A percentile compares a stretch with the other conserved stretches of the same genome.
phyloP scores from a whole-genome alignment of 1,140 invertebrate species.

The Trachymyrmex cornetzi region DNA sequence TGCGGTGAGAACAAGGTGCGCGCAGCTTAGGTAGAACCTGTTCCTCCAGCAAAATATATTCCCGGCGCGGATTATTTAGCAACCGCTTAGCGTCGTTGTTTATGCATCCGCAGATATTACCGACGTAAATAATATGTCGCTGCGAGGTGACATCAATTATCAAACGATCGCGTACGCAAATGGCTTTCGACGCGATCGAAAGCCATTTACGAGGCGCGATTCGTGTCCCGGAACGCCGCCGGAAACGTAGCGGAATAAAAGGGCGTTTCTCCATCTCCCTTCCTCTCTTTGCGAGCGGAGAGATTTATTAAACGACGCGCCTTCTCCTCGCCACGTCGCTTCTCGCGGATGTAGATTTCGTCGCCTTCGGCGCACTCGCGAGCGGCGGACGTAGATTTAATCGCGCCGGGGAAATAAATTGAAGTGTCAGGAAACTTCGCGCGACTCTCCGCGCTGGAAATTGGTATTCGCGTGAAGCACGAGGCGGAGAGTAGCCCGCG shows the following conservation, averaged over 20 bases:
- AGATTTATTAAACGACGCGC: constrained; percentile 60
- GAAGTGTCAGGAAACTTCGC: constrained; percentile 60
- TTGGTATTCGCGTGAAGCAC: constrained; percentile 45
- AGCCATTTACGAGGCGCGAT: constrained; percentile 37
- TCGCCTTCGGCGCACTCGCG: constrained; percentile 58
- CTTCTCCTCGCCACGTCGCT: constrained; percentile 26
- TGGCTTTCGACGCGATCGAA: constrained; percentile 50
- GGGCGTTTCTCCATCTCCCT: constrained; percentile 18
- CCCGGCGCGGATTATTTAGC: constrained; percentile 46
- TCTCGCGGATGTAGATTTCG: constrained; percentile 60
- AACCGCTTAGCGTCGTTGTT: constrained; percentile 56
- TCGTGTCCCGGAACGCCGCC: constrained; percentile 25
- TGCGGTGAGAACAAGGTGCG: constrained; percentile 88
- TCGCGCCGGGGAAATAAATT: constrained; percentile 60
- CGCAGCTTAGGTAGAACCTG: constrained; percentile 32
- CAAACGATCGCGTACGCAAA: constrained; percentile 31
- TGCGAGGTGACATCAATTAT: constrained; percentile 54
- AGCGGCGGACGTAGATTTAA: constrained; percentile 59
- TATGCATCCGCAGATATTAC: constrained; percentile 52
- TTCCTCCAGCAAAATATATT: constrained; percentile 37
- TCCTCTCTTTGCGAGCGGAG: not conserved
- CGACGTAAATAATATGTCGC: constrained; percentile 49
- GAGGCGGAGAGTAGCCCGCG: not conserved
- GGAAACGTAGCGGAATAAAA: constrained; percentile 55
- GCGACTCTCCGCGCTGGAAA: constrained; percentile 49